Conservation (phyloP, 1,140 invertebrate genomes). For the Drosophila quadrilineata region DNA sequence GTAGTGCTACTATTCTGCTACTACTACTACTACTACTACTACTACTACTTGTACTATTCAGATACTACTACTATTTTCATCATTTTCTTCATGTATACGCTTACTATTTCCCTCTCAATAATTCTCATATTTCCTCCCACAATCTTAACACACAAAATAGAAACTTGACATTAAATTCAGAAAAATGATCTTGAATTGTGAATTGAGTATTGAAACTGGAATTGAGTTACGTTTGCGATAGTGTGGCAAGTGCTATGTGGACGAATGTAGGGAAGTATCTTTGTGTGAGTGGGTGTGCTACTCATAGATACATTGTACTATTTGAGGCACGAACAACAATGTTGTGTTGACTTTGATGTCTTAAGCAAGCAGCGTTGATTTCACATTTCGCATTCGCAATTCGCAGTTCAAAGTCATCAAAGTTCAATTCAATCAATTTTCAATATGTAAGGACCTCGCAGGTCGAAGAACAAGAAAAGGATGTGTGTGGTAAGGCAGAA, state of each 20-base stretch:
- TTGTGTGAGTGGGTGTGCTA: neutral
- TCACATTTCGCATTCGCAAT: no score
- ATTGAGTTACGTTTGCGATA: slow-evolving; percentile 2
- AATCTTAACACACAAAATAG: no score
- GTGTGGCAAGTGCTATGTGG: neutral
- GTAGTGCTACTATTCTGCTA: no score
- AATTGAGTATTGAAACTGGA: neutral
- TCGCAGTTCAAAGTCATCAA: slow-evolving; percentile 69
- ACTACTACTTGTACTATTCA: no score
- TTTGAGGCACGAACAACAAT: slow-evolving; percentile 36
- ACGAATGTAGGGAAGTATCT: neutral
- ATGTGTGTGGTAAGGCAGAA: slow-evolving; percentile 8
- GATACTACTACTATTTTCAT: no score
- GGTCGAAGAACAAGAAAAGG: slow-evolving; percentile 1
- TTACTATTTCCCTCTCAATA: no score
- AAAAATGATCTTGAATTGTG: slow-evolving; percentile 1
- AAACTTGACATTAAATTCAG: no score
- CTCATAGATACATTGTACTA: slow-evolving; percentile 15
- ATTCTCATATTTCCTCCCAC: no score
- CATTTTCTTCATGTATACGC: no score
- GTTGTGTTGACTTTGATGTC: slow-evolving; percentile 59
- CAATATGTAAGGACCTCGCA: slow-evolving; percentile 49
- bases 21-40: no score
- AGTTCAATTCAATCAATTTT: slow-evolving; percentile 78
- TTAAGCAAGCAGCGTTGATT: slow-evolving; percentile 4